phyloP scores from a whole-genome alignment of 2,113 vertebrate species.

The Copsychus sechellarum region DNA sequence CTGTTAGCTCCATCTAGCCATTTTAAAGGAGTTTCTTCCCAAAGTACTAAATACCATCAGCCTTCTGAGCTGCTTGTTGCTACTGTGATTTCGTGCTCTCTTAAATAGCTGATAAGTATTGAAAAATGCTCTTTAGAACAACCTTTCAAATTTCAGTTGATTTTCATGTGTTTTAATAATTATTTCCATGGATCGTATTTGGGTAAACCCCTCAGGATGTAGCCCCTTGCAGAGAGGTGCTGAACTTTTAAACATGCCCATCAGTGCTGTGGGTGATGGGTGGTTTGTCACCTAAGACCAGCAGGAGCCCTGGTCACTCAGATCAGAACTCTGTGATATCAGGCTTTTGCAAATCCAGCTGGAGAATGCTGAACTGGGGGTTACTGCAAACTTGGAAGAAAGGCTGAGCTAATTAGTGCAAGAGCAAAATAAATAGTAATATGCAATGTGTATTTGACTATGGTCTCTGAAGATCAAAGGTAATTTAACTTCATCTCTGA shows the following conservation, averaged over 20 bases:
- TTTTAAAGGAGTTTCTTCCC: not conserved
- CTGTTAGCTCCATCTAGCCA: not conserved
- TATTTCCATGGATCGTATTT: not conserved
- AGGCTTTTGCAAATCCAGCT: not conserved
- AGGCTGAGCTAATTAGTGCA: not conserved
- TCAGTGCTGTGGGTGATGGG: not conserved
- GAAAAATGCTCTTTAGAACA: not conserved
- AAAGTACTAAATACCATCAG: not conserved
- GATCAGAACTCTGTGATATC: not conserved
- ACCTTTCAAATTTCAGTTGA: not conserved
- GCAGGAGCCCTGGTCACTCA: not conserved
- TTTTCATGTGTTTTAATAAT: not conserved
- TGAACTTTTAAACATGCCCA: not conserved
- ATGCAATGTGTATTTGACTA: not conserved
- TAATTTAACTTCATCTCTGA: not conserved
- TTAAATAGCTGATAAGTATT: not conserved
- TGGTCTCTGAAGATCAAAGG: not conserved
- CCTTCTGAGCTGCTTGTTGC: not conserved
- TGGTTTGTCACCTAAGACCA: accelerated
- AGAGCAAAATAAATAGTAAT: not conserved
- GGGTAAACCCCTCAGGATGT: not conserved
- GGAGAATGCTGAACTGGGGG: not conserved
- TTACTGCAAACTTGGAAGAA: not conserved
- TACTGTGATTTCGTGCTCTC: not conserved
- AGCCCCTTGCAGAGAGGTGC: not conserved